These are phyloP conservation scores for Drosophila vallismaia DNA, from an alignment of 2,888 invertebrate genomes.

Conservation along the genomic window DNA sequence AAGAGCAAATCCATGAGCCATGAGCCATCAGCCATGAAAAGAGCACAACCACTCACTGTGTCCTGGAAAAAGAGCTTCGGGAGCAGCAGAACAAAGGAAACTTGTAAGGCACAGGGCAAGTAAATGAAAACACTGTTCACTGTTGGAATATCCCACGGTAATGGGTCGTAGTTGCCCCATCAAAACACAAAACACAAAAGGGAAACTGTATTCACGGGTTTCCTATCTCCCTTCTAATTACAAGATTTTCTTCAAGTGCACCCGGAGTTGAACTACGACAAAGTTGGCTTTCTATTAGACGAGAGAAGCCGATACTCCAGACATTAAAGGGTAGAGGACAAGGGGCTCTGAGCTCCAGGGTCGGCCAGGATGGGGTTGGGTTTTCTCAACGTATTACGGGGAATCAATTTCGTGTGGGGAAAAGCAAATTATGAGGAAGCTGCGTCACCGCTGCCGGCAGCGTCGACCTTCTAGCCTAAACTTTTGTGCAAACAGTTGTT, in stretches of 20 bases:
- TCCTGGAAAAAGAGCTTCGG: conserved; percentile 6
- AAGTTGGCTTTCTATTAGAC: conserved; percentile 67
- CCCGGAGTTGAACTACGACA: conserved; percentile 22
- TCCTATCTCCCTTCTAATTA: not conserved
- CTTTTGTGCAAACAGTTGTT: conserved; percentile 80
- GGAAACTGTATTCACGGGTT: not conserved
- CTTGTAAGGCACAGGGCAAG: conserved; percentile 31
- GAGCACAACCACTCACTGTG: conserved; percentile 4
- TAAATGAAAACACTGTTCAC: conserved; percentile 58
- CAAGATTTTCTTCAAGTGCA: not conserved
- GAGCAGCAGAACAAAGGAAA: conserved; percentile 58
- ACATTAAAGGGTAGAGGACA: conserved; percentile 31
- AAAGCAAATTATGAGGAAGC: conserved; percentile 67
- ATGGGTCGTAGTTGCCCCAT: conserved; percentile 62
- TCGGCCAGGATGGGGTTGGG: not conserved
- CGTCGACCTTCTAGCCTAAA: conserved; percentile 72
- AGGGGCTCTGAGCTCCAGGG: conserved; percentile 1
- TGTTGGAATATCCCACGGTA: conserved; percentile 71
- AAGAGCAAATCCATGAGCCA: conserved; percentile 8
- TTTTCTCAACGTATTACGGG: conserved; percentile 61
- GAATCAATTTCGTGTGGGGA: conserved; percentile 65
- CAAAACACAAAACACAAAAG: conserved; percentile 51
- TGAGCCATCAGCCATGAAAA: conserved; percentile 1
- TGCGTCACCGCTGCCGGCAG: conserved; percentile 37
- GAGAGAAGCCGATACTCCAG: conserved; percentile 43